Evolutionary conservation across 2,797 vertebrate species (phyloP).

Genomic region (Gephyroberyx darwinii): DNA sequence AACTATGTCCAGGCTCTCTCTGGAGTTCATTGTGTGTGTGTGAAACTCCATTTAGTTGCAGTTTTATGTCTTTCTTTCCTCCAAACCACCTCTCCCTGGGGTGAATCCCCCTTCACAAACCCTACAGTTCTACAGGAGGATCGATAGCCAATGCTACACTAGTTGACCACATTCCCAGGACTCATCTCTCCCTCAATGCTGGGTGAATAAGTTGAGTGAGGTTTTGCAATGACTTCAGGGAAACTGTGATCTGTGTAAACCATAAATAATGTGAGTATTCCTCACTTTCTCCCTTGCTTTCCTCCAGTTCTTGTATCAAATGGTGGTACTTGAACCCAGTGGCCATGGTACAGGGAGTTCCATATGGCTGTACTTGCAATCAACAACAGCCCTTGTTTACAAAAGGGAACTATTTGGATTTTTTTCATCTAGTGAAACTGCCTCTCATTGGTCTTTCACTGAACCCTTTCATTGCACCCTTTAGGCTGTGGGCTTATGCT

Average conservation of each 20-base stretch:
- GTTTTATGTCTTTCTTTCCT: slow-evolving; percentile 17
- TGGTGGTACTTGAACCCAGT: slow-evolving; percentile 48
- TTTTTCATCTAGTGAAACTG: slow-evolving; percentile 35
- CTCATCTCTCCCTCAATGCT: slow-evolving; percentile 40
- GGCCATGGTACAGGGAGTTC: slow-evolving; percentile 38
- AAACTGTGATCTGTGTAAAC: slow-evolving; percentile 52
- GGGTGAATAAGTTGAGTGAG: slow-evolving; percentile 25
- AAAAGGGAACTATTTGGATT: slow-evolving; percentile 35
- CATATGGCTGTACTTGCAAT: slow-evolving; percentile 45
- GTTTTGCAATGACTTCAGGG: slow-evolving; percentile 44
- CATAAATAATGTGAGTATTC: slow-evolving; percentile 50
- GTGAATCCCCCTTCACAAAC: slow-evolving; percentile 43
- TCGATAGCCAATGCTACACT: slow-evolving; percentile 55
- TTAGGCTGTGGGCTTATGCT: slow-evolving; percentile 31
- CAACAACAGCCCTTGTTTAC: slow-evolving; percentile 63
- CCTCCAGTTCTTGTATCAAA: slow-evolving; percentile 39
- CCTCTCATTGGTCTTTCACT: slow-evolving; percentile 31
- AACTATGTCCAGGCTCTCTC: slow-evolving; percentile 35
- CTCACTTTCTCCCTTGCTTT: slow-evolving; percentile 29
- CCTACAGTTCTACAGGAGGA: slow-evolving; percentile 17
- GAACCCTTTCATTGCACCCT: slow-evolving; percentile 32
- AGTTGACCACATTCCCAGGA: slow-evolving; percentile 56
- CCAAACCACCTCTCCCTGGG: slow-evolving; percentile 38
- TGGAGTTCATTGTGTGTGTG: slow-evolving; percentile 18
- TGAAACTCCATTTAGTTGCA: slow-evolving; percentile 33